Evolutionary conservation across 2,113 vertebrate species (phyloP), one percentile per base, ranked within the genome.

Genomic region (Corapipo altera): DNA sequence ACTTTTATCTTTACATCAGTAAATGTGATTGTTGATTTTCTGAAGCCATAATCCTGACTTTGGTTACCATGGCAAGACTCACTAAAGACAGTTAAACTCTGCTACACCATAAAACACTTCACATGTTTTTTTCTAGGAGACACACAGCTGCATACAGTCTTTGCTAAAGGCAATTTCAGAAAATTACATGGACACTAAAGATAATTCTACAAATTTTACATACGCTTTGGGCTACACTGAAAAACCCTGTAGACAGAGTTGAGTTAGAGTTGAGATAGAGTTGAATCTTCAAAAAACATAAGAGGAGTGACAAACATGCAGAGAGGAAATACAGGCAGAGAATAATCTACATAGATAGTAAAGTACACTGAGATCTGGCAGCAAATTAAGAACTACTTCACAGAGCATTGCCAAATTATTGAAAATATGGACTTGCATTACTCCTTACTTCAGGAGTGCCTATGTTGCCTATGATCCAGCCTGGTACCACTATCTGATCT

Each of bases 91-190:
- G 59, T 75, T 95, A 93, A 94, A 93, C 64, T 91, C 84, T 86
- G 37, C 91, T 94, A 90, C 86, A 96, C 78, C 58, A 33, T 35
- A 72, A 88, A 95, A 83, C 65, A 89, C 61, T 96, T 93, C 64
- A 95, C 67, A 89, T 80, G 51, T 16, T 93, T 94, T 97, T 96
- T 97, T 96, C 94, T 97, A 98, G 97, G 95, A 98, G 98, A 91
- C 65, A 76, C 64, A 80, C 8, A 89, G 88, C 88, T 88, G 88
- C 44, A 39, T 35, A 69, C 54, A 96, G 70, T 44, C 33, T 93
- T 87, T 10, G 4, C 41, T 71, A 26, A 64, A 86, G 57, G 69
- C 61, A 49, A 44, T 78, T 87, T 69, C 17, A 35, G 37, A 91
- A 78, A 96, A 96, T 75, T 57, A 89, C 7, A 41, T 9, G 4